Percentiles rank a stretch among this genome's conserved stretches.
These are phyloP conservation scores for Hoplodrina ambigua DNA, from an alignment of 2,888 invertebrate genomes.

Conservation along the genomic window DNA sequence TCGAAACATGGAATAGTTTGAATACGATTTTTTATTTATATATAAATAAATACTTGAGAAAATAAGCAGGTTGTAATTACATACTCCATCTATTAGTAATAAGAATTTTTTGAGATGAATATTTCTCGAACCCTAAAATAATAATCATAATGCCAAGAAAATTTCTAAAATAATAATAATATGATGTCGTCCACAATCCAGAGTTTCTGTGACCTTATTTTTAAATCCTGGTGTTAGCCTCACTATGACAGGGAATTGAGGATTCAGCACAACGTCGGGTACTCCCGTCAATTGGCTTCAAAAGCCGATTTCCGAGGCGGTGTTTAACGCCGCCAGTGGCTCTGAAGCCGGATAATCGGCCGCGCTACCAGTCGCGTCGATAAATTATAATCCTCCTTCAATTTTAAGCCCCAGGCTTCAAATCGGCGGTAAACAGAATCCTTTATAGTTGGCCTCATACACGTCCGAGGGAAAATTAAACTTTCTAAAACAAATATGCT, in stretches of 20 bases:
- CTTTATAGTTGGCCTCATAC: constrained; percentile 35
- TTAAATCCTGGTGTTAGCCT: constrained; percentile 34
- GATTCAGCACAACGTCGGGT: constrained; percentile 43
- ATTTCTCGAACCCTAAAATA: constrained; percentile 2
- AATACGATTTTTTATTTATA: no score
- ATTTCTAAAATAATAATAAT: not conserved
- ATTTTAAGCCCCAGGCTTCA: constrained; percentile 57
- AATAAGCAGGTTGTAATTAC: no score
- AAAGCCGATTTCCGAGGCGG: constrained; percentile 56
- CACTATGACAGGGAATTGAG: constrained; percentile 36
- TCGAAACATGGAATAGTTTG: not conserved
- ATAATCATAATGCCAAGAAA: constrained; percentile 1
- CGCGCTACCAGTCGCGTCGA: constrained; percentile 50
- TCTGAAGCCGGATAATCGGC: constrained; percentile 65
- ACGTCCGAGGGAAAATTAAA: constrained; percentile 10
- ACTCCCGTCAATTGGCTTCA: constrained; percentile 54
- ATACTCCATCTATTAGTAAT: no score
- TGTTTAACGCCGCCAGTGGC: constrained; percentile 57
- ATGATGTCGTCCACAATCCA: constrained; percentile 1
- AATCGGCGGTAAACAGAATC: constrained; percentile 44
- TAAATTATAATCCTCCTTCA: constrained; percentile 63
- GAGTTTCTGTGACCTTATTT: constrained; percentile 32
- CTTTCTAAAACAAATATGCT: constrained; percentile 22
- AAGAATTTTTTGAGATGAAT: not conserved
- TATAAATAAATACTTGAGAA: no score